A percentile compares a stretch with the other conserved stretches of the same genome.
phyloP scores from a whole-genome alignment of 2,113 vertebrate species.

The Passer montanus region DNA sequence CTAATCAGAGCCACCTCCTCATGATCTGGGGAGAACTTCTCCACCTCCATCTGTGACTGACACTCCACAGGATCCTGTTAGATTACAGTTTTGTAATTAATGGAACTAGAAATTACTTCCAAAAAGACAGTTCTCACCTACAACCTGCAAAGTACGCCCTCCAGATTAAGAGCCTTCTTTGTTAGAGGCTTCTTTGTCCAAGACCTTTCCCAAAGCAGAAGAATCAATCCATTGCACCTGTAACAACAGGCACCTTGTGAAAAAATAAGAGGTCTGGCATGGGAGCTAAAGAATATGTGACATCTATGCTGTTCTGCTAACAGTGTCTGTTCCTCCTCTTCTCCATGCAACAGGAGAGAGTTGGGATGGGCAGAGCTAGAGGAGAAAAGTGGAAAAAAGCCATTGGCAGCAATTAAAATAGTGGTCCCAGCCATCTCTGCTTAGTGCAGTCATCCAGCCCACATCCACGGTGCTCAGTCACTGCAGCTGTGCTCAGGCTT shows the following conservation, averaged over 20 bases:
- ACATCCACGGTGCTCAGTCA: background rate
- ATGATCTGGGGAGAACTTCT: background rate
- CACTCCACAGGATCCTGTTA: background rate
- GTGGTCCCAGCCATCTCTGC: background rate
- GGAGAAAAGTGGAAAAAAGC: background rate
- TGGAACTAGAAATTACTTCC: background rate
- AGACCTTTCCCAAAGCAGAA: background rate
- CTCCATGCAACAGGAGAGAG: background rate
- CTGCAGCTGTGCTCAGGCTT: background rate
- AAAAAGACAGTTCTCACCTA: background rate
- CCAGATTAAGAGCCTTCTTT: background rate
- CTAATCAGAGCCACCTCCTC: background rate
- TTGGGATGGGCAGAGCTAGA: background rate
- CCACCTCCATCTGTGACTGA: background rate
- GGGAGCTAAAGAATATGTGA: background rate
- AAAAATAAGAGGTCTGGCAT: background rate
- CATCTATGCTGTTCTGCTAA: background rate
- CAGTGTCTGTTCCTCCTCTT: background rate
- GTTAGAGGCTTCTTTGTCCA: background rate
- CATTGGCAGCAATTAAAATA: fast-evolving
- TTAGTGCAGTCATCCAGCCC: background rate
- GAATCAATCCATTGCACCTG: background rate
- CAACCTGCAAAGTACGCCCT: background rate
- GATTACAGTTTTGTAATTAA: background rate
- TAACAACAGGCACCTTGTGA: background rate